Evolutionary conservation across 2,888 invertebrate genomes (phyloP).

Genomic region (Caenorhabditis sp.): DNA sequence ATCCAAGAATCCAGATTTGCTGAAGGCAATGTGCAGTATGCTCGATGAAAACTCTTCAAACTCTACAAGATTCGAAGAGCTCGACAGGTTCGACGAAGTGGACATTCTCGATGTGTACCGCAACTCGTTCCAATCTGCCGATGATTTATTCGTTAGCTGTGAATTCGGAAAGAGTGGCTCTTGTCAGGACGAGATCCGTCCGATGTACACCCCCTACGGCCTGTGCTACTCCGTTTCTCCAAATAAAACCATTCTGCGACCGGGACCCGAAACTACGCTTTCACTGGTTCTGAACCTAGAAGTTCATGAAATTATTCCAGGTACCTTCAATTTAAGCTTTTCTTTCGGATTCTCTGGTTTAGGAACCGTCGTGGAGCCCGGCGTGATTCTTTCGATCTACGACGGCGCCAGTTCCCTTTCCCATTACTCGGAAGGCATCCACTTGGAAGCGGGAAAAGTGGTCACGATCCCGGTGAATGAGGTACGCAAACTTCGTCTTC

Average conservation of each 20-base stretch:
- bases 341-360: background rate
- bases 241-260: slow-evolving; percentile 71
- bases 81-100: slow-evolving; percentile 68
- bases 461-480: slow-evolving; percentile 76
- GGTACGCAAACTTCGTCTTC: slow-evolving; percentile 67
- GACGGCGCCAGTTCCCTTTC: slow-evolving; percentile 63
- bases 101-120: slow-evolving; percentile 66
- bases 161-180: slow-evolving; percentile 72
- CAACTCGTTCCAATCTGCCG: slow-evolving; percentile 65
- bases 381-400: slow-evolving; percentile 70
- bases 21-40: slow-evolving; percentile 64
- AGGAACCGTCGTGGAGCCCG: slow-evolving; percentile 65
- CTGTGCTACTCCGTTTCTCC: slow-evolving; percentile 71
- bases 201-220: slow-evolving; percentile 72
- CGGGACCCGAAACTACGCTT: slow-evolving; percentile 74
- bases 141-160: slow-evolving; percentile 73
- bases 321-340: slow-evolving; percentile 31
- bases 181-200: slow-evolving; percentile 71
- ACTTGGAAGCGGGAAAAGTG: slow-evolving; percentile 73
- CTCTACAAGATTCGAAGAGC: slow-evolving; percentile 48
- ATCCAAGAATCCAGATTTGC: slow-evolving; percentile 61
- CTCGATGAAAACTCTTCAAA: slow-evolving; percentile 63
- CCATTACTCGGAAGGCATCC: slow-evolving; percentile 72
- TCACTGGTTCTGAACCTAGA: slow-evolving; percentile 73
- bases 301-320: slow-evolving; percentile 72